A percentile compares a stretch with the other conserved stretches of the same genome.
Evolutionary conservation across 2,888 invertebrate species (phyloP).

Genomic region (Conomelus anceps): DNA sequence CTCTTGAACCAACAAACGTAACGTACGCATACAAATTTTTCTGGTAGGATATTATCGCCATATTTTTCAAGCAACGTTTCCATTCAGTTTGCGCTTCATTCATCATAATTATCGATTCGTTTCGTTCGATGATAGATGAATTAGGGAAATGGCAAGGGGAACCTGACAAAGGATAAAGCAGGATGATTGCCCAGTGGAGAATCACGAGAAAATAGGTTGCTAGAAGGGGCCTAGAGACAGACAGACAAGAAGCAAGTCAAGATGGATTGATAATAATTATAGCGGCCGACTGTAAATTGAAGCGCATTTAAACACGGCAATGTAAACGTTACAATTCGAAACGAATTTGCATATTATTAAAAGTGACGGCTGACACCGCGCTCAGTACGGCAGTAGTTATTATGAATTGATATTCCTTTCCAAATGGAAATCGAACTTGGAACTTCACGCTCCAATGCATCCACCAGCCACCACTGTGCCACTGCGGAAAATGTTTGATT

Average conservation of each 20-base stretch:
- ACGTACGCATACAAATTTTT: background rate
- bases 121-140: background rate
- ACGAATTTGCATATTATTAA: background rate
- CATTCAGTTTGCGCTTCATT: background rate
- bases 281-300: background rate
- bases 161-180: background rate
- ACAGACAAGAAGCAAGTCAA: background rate
- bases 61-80: background rate
- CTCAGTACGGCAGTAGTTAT: background rate
- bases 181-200: background rate
- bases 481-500: background rate
- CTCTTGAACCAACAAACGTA: background rate
- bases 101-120: background rate
- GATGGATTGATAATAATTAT: background rate
- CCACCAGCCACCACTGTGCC: background rate
- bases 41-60: background rate
- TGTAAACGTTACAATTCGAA: background rate
- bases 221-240: background rate
- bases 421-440: background rate
- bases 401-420: background rate
- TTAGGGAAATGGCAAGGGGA: background rate
- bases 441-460: background rate
- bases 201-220: background rate
- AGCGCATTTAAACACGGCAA: background rate
- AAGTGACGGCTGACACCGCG: background rate